Percentiles rank a stretch among this genome's conserved stretches.
Conservation (phyloP, 2,113 vertebrate genomes). For the Parus major region DNA sequence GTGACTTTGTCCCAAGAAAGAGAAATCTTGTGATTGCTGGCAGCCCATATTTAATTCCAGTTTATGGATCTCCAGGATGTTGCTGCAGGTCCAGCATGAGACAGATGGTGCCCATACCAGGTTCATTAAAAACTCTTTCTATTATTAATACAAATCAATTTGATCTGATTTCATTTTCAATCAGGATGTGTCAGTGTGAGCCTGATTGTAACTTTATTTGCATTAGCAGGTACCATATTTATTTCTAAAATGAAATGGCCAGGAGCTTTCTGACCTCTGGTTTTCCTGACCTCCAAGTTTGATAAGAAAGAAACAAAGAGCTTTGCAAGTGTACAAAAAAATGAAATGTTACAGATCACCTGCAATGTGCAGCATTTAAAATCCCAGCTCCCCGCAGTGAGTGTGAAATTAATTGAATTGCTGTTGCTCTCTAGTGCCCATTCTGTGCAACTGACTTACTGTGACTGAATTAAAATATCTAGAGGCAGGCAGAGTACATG, state of each 20-base stretch:
- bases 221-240: conserved; percentile 9
- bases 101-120: not conserved
- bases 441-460: conserved; percentile 62
- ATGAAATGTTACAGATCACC: conserved; percentile 47
- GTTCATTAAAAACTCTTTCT: not conserved
- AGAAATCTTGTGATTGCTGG: not conserved
- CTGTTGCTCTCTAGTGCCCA: conserved; percentile 64
- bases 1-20: not conserved
- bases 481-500: conserved; percentile 62
- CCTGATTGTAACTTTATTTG: not conserved
- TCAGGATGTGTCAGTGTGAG: conserved; percentile 26
- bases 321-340: conserved; percentile 11
- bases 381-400: conserved; percentile 41
- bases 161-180: conserved; percentile 6
- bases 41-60: not conserved
- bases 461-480: conserved; percentile 66
- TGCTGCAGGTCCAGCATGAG: not conserved
- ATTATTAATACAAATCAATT: not conserved
- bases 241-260: conserved; percentile 34
- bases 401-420: conserved; percentile 68
- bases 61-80: not conserved
- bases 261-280: conserved; percentile 33
- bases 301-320: conserved; percentile 43
- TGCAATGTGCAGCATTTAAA: conserved; percentile 53
- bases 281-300: conserved; percentile 19